Evolutionary conservation across 2,888 invertebrate species (phyloP).

Genomic region (Pandemis heparana): DNA sequence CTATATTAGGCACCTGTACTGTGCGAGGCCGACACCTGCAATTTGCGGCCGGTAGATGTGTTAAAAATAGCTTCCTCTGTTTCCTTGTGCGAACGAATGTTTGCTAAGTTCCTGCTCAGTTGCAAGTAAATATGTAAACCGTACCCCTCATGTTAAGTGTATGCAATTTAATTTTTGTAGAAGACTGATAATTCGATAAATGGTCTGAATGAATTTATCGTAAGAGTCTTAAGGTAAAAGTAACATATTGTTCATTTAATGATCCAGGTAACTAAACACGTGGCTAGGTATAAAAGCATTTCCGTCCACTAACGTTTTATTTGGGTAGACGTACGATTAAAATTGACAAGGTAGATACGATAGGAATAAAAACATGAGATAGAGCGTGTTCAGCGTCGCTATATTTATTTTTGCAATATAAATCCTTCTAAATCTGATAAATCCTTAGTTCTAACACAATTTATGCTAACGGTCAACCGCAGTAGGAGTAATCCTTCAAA

Average conservation of each 20-base stretch:
- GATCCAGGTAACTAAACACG: background rate
- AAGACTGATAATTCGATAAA: background rate
- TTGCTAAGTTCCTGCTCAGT: slow-evolving; percentile 22
- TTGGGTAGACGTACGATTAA: slow-evolving; percentile 26
- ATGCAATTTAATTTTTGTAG: background rate
- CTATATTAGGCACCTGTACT: slow-evolving; percentile 55
- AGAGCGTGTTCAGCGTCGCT: background rate
- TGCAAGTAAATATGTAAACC: background rate
- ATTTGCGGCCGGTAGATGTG: slow-evolving; percentile 52
- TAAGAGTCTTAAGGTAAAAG: background rate
- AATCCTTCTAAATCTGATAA: background rate
- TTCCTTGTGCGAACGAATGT: slow-evolving; percentile 54
- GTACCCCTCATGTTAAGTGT: background rate
- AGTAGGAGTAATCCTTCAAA: background rate
- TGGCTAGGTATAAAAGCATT: slow-evolving; percentile 3
- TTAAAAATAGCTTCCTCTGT: slow-evolving; percentile 65
- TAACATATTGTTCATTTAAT: background rate
- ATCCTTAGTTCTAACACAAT: background rate
- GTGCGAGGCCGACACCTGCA: slow-evolving; percentile 52
- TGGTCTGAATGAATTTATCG: background rate
- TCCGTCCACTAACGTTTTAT: slow-evolving; percentile 11
- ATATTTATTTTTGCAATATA: background rate
- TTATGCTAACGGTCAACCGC: background rate
- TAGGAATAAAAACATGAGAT: slow-evolving; percentile 7
- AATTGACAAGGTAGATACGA: slow-evolving; percentile 4